A percentile compares a stretch with the other conserved stretches of the same genome.
Conservation (phyloP, 2,113 vertebrate genomes). For the Talpa occidentalis region DNA sequence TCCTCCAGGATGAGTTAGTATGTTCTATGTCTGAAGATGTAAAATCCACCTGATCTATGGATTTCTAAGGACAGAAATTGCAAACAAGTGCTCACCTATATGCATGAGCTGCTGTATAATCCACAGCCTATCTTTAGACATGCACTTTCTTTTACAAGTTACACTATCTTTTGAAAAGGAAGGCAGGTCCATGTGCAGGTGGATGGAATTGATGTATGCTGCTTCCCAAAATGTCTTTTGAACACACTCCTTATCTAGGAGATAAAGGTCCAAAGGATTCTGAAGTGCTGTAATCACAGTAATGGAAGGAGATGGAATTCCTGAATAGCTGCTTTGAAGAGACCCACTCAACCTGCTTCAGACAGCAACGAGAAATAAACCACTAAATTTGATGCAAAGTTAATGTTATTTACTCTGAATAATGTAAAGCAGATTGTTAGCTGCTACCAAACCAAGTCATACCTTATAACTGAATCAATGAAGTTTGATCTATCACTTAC, state of each 20-base stretch:
- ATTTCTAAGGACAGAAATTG: neutral
- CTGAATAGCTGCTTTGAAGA: neutral
- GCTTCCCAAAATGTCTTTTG: neutral
- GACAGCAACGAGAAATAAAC: constrained; percentile 40
- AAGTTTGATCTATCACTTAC: neutral
- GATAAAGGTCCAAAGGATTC: neutral
- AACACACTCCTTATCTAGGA: neutral
- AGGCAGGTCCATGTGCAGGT: neutral
- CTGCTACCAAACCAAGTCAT: neutral
- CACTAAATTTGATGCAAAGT: neutral
- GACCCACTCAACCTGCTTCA: neutral
- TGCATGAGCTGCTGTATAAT: neutral
- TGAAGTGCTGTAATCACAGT: neutral
- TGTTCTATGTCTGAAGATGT: neutral
- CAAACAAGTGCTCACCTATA: neutral
- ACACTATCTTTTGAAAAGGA: neutral
- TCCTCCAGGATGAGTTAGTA: neutral
- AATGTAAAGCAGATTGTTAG: constrained; percentile 35
- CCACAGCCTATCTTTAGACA: neutral
- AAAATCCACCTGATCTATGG: neutral
- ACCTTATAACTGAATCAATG: neutral
- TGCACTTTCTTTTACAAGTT: neutral
- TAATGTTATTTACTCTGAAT: neutral
- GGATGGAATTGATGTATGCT: neutral
- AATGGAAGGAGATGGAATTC: neutral